phyloP scores from a whole-genome alignment of 1,140 invertebrate genomes.

The Odontomachus brunneus region DNA sequence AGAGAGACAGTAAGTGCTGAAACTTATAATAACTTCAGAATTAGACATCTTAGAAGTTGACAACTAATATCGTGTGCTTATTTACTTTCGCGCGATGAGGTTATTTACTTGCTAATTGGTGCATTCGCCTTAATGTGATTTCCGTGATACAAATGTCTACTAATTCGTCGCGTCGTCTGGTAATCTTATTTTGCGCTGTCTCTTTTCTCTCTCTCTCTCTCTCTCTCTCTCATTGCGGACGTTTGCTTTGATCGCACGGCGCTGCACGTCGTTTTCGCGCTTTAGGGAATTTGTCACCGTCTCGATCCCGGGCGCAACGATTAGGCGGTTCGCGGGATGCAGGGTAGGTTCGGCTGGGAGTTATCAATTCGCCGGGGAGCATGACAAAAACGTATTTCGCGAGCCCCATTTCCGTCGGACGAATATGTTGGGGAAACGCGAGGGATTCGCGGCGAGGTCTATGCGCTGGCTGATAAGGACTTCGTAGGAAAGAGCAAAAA shows the following conservation, averaged over 20 bases:
- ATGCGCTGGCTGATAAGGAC: not conserved
- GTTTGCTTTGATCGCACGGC: conserved; percentile 29
- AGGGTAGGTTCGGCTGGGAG: not conserved
- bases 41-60: too few species aligned
- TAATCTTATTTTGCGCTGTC: conserved; percentile 45
- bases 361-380: conserved; percentile 8
- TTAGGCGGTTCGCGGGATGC: not conserved
- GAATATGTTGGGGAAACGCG: not conserved
- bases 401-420: conserved; percentile 1
- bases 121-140: too few species aligned
- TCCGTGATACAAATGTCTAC: conserved; percentile 44
- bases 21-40: too few species aligned
- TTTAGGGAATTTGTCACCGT: conserved; percentile 34
- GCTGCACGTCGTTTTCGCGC: not conserved
- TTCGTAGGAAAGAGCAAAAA: not conserved
- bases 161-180: conserved; percentile 31
- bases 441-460: not conserved
- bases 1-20: too few species aligned
- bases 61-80: too few species aligned
- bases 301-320: not conserved
- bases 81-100: too few species aligned
- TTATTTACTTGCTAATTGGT: too few species aligned
- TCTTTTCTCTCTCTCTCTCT: too few species aligned
- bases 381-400: conserved; percentile 9
- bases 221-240: conserved; percentile 39